These are phyloP conservation scores for Pluvianellus socialis DNA, from an alignment of 2,113 vertebrate species.

Conservation along the genomic window DNA sequence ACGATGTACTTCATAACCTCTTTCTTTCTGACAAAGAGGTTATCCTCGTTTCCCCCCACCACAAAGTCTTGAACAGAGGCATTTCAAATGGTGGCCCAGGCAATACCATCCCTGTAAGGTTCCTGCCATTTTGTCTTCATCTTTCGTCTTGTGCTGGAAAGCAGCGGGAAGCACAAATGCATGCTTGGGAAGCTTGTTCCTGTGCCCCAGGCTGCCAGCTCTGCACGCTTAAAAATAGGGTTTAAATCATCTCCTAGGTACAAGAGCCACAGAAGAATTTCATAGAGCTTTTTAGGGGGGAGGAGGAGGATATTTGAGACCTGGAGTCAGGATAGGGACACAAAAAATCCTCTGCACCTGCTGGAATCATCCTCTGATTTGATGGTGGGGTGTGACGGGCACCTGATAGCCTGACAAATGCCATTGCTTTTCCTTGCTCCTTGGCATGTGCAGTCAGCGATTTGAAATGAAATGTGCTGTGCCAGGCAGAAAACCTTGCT, in stretches of 20 bases:
- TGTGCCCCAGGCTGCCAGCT: background rate
- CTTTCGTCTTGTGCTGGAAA: background rate
- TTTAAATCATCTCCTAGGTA: slow-evolving; percentile 27
- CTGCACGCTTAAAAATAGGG: slow-evolving; percentile 48
- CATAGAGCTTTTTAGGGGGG: background rate
- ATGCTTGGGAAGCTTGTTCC: background rate
- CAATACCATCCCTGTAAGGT: background rate
- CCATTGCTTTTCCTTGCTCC: background rate
- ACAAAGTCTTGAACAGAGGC: background rate
- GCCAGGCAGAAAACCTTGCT: background rate
- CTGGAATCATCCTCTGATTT: background rate
- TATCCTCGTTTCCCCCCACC: slow-evolving; percentile 4
- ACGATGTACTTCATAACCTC: background rate
- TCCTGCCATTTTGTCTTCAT: background rate
- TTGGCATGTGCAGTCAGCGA: background rate
- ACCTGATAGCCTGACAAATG: background rate
- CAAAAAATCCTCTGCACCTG: slow-evolving; percentile 11
- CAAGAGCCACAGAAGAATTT: background rate
- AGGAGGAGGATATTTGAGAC: slow-evolving; percentile 3
- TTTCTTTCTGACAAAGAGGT: slow-evolving; percentile 27
- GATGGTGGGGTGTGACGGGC: background rate
- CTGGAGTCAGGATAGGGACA: background rate
- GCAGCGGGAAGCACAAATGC: background rate
- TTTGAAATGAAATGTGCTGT: background rate
- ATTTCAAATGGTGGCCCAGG: background rate